Base-by-base conservation (phyloP, 2,113 vertebrate species). In the Phodopus roborovskii region DNA sequence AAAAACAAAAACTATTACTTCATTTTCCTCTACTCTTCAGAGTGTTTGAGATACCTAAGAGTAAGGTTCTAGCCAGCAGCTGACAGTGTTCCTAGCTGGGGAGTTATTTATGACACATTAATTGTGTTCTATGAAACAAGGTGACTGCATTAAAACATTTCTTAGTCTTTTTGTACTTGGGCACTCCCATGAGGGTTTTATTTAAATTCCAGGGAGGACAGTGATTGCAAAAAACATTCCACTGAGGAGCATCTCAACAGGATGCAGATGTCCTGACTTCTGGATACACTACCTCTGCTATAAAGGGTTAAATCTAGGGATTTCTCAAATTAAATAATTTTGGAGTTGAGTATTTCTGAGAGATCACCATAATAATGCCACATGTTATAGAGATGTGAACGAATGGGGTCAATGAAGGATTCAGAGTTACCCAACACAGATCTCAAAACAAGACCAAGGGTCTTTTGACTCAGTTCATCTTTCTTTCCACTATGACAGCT, bases 81-180 rank as follows among this genome's bases (percentile, higher is more conserved):
- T 36, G 33, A 50, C 39, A 75, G 60, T 75, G 73, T 66, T 94
- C 87, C 58, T 94, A 92, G 89, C 42, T 82, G 71, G 94, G 45
- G 30, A 96, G 39, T 84, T 62, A 83, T 98, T 97, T 96, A 98
- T 95, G 93, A 83, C 42, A 45, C 87, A 48, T 96, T 96, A 96
- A 95, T 92, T 33, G 50, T 87, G 71, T 82, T 97, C 93, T 96
- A 64, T 92, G 91, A 92, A 97, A 96, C 96, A 97, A 96, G 89
- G 91, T 96, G 74, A 97, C 78, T 95, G 92, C 93, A 97, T 93
- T 97, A 97, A 94, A 96, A 96, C 11, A 45, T 93, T 93, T 97
- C 95, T 96, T 96, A 95, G 56, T 94, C 89, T 97, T 92, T 96
- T 97, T 96, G 93, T 95, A 48, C 45, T 93, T 93, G 96, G 87